A percentile compares a stretch with the other conserved stretches of the same genome.
phyloP scores from a whole-genome alignment of 1,140 invertebrate genomes.

The Coptotermes formosanus region DNA sequence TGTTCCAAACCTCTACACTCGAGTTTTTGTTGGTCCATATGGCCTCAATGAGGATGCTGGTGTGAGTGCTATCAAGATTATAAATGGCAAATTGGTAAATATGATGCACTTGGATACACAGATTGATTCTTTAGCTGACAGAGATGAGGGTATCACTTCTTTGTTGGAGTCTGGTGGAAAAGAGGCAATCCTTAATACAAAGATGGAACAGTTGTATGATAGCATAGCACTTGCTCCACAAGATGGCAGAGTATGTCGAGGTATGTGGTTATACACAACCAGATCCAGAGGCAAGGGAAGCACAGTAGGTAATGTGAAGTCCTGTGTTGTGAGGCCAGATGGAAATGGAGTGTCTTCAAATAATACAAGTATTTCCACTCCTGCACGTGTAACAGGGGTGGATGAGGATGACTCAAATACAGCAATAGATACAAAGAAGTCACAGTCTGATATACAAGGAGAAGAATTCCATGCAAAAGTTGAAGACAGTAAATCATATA shows the following conservation, averaged over 20 bases:
- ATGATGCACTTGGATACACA: not conserved
- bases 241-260: not conserved
- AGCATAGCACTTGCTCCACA: not conserved
- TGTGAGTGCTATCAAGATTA: not conserved
- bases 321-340: too few relatives aligned
- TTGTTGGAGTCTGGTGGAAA: not conserved
- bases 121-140: not conserved
- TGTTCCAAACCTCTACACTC: not conserved
- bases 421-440: too few relatives aligned
- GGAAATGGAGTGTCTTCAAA: too few relatives aligned
- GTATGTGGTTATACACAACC: not conserved
- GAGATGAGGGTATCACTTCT: not conserved
- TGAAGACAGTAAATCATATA: too few relatives aligned
- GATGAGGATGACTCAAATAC: too few relatives aligned
- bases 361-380: too few relatives aligned
- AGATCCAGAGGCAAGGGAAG: too few relatives aligned
- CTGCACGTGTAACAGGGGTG: too few relatives aligned
- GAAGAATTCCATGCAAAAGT: too few relatives aligned
- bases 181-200: not conserved
- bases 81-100: not conserved
- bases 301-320: too few relatives aligned
- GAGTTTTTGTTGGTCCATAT: constrained; percentile 1
- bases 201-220: not conserved
- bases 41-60: not conserved
- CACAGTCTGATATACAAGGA: too few relatives aligned